phyloP scores from a whole-genome alignment of 2,113 vertebrate species.

The Alouatta palliata region DNA sequence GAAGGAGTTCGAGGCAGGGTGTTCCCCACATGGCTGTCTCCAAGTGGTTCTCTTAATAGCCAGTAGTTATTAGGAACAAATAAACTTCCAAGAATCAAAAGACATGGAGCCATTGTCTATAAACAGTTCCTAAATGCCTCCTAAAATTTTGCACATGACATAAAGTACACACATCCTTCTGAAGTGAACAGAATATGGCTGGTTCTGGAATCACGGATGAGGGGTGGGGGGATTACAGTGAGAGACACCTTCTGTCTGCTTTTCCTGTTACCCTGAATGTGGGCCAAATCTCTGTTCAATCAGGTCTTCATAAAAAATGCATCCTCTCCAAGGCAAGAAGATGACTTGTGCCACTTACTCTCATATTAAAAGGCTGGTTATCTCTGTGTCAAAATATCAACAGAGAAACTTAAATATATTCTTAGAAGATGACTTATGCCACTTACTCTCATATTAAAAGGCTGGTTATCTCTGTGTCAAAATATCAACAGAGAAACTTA shows the following conservation, averaged over 20 bases:
- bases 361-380: neutral
- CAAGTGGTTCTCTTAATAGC: too few relatives aligned
- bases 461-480: neutral
- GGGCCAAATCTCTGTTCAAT: accelerated
- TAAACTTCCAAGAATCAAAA: neutral
- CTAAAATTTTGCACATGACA: neutral
- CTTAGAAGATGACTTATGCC: neutral
- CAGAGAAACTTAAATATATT: neutral
- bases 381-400: neutral
- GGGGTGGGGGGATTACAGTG: neutral
- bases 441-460: neutral
- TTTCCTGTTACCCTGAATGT: neutral
- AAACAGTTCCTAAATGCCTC: neutral
- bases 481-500: neutral
- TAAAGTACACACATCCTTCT: neutral
- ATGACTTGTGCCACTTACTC: neutral
- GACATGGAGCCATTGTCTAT: neutral
- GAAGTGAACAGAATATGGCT: neutral
- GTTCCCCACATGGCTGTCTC: too few relatives aligned
- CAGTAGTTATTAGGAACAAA: neutral
- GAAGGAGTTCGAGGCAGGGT: too few relatives aligned
- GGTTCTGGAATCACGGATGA: accelerated
- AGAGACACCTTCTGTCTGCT: neutral
- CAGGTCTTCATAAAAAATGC: neutral
- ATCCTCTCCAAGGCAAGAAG: neutral